Evolutionary conservation across 2,113 vertebrate species (phyloP).

Genomic region (Elachura formosa): DNA sequence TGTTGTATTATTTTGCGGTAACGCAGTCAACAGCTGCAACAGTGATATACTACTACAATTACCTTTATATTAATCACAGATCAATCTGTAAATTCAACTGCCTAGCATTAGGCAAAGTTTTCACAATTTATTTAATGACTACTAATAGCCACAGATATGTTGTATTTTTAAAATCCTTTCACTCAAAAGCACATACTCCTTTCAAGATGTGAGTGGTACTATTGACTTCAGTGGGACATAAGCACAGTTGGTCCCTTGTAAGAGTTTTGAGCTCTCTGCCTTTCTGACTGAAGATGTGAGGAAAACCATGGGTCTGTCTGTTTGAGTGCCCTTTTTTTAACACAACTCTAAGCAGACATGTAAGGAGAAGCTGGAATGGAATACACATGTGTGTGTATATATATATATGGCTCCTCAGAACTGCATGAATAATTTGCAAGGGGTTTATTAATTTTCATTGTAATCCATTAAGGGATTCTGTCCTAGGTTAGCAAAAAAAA

Average conservation of each 20-base stretch:
- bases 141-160: neutral
- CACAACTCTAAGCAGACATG: accelerated
- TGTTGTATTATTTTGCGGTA: neutral
- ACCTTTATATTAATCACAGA: neutral
- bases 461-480: neutral
- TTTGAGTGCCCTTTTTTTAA: neutral
- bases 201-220: neutral
- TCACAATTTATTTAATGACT: neutral
- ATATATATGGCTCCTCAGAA: neutral
- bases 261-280: neutral
- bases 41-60: neutral
- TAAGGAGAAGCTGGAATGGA: neutral
- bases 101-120: neutral
- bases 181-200: neutral
- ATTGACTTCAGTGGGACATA: neutral
- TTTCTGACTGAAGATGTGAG: neutral
- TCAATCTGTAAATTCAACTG: neutral
- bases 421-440: neutral
- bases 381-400: neutral
- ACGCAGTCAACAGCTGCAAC: neutral
- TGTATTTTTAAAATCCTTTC: neutral
- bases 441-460: neutral
- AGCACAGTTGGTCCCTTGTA: neutral
- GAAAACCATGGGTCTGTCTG: accelerated
- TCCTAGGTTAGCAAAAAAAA: neutral